Conservation (phyloP, 2,888 invertebrate species). For the Amitus sp. region DNA sequence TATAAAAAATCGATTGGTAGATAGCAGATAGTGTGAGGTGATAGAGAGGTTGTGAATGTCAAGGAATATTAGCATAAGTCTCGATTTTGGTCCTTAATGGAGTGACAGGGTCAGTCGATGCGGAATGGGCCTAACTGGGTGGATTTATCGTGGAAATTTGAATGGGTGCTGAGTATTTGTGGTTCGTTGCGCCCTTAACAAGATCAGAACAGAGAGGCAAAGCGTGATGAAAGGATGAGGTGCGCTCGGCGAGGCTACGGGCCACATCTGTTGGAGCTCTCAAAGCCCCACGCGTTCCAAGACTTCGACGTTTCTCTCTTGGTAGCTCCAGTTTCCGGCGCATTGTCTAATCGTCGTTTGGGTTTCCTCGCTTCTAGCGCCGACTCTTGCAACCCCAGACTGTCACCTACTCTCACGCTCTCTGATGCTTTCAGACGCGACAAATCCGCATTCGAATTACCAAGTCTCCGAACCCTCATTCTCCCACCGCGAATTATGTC, state of each 20-base stretch:
- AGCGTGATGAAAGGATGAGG: slow-evolving; percentile 50
- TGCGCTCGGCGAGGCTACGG: slow-evolving; percentile 33
- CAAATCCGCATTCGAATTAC: slow-evolving; percentile 56
- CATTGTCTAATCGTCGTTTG: slow-evolving; percentile 59
- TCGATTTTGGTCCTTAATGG: slow-evolving; percentile 20
- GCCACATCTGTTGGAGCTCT: slow-evolving; percentile 60
- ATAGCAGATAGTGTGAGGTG: no score
- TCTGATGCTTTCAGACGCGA: slow-evolving; percentile 48
- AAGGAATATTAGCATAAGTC: neutral
- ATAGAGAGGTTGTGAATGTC: no score
- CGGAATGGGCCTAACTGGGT: slow-evolving; percentile 48
- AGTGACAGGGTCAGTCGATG: slow-evolving; percentile 33
- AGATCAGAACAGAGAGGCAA: slow-evolving; percentile 58
- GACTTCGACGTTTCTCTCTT: slow-evolving; percentile 43
- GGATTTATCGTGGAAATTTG: slow-evolving; percentile 59
- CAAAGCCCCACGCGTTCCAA: slow-evolving; percentile 48
- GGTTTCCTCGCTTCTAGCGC: slow-evolving; percentile 37
- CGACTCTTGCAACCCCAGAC: slow-evolving; percentile 32
- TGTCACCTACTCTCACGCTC: slow-evolving; percentile 37
- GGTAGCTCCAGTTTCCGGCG: slow-evolving; percentile 51
- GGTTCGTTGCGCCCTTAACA: slow-evolving; percentile 63
- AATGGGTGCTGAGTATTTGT: slow-evolving; percentile 61
- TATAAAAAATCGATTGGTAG: no score
- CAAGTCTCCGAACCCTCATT: slow-evolving; percentile 43
- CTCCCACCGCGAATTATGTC: slow-evolving; percentile 35